phyloP scores from a whole-genome alignment of 2,888 invertebrate genomes.

The Trichopria drosophilae region DNA sequence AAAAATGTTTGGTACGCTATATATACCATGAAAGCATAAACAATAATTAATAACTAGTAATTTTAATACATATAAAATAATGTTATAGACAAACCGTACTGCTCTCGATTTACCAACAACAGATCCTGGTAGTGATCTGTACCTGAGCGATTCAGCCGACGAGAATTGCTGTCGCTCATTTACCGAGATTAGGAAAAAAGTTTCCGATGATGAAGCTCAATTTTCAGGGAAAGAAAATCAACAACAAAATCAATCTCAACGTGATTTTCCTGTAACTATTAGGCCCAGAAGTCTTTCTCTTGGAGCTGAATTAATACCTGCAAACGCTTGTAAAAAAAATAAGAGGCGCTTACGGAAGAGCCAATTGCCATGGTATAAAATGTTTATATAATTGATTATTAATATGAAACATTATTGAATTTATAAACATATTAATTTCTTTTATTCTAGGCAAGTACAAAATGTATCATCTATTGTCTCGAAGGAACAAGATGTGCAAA shows the following conservation, averaged over 20 bases:
- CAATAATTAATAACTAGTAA: too few relatives aligned
- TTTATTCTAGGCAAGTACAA: constrained; percentile 40
- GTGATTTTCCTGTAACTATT: constrained; percentile 42
- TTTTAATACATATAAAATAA: too few relatives aligned
- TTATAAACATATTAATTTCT: constrained; percentile 5
- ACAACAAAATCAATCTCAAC: constrained; percentile 16
- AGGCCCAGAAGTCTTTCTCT: constrained; percentile 48
- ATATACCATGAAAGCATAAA: too few relatives aligned
- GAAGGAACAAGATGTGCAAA: constrained; percentile 63
- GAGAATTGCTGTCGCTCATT: constrained; percentile 20
- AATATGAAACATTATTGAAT: constrained; percentile 1
- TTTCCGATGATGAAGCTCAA: constrained; percentile 27
- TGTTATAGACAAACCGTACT: too few relatives aligned
- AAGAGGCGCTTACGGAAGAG: constrained; percentile 39
- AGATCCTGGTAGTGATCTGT: constrained; percentile 68
- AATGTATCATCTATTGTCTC: constrained; percentile 45
- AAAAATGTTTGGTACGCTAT: constrained; percentile 37
- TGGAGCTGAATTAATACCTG: constrained; percentile 38
- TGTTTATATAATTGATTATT: neutral
- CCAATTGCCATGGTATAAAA: constrained; percentile 41
- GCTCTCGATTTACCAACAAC: constrained; percentile 65
- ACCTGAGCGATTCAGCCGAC: constrained; percentile 62
- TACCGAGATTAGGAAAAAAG: constrained; percentile 19
- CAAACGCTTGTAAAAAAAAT: constrained; percentile 35
- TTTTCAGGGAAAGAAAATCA: constrained; percentile 21